Evolutionary conservation across 2,113 vertebrate genomes (phyloP).

Genomic region (human): GRCh38 chr3:125567001-125567500

Average conservation of each 20-base stretch:
- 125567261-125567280: constrained; percentile 34
- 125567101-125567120: neutral
- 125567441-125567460: constrained; percentile 98
- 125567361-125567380: neutral
- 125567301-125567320: constrained; percentile 34
- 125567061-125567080: neutral
- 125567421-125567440: constrained; percentile 95
- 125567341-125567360: neutral
- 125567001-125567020: neutral
- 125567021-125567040: neutral
- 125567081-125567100: neutral
- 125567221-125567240: neutral
- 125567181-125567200: neutral
- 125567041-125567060: neutral
- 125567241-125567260: neutral
- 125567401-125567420: constrained; percentile 90
- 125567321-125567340: neutral
- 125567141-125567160: neutral
- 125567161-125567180: neutral
- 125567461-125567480: constrained; percentile 98
- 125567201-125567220: constrained; percentile 41
- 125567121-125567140: constrained; percentile 22
- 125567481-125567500: constrained; percentile 98
- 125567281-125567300: neutral
- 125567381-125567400: constrained; percentile 86